Evolutionary conservation across 2,113 vertebrate genomes (phyloP).

Genomic region (Onychostoma macrolepis): DNA sequence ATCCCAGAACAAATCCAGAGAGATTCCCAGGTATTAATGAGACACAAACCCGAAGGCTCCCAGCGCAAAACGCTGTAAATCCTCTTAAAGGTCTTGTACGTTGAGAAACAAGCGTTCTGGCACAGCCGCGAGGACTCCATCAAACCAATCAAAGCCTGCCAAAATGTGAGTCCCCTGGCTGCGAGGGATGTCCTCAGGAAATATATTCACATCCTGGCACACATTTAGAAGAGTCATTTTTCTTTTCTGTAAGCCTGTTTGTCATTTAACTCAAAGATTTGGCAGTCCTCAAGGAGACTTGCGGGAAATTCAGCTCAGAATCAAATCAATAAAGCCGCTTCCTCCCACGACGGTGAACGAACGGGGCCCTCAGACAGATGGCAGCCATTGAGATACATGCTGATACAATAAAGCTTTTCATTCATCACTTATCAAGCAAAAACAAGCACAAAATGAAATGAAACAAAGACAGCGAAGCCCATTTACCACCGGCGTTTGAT

Average conservation of each 20-base stretch:
- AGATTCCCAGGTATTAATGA: constrained; percentile 20
- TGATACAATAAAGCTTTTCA: constrained; percentile 58
- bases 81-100: constrained; percentile 22
- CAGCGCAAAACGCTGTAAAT: background rate
- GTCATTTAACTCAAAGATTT: constrained; percentile 50
- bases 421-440: constrained; percentile 69
- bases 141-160: constrained; percentile 26
- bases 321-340: constrained; percentile 68
- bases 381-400: background rate
- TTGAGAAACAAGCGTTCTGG: background rate
- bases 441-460: constrained; percentile 56
- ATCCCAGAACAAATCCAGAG: background rate
- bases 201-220: constrained; percentile 65
- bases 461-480: constrained; percentile 55
- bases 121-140: background rate
- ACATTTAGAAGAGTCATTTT: constrained; percentile 65
- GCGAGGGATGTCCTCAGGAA: constrained; percentile 25
- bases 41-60: constrained; percentile 9
- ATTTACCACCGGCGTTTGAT: constrained; percentile 58
- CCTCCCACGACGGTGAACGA: constrained; percentile 36
- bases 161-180: background rate
- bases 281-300: constrained; percentile 1
- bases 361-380: constrained; percentile 13
- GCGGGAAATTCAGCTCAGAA: background rate
- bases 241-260: constrained; percentile 64